Conservation (phyloP, 2,113 vertebrate genomes). For the Oriolus oriolus region DNA sequence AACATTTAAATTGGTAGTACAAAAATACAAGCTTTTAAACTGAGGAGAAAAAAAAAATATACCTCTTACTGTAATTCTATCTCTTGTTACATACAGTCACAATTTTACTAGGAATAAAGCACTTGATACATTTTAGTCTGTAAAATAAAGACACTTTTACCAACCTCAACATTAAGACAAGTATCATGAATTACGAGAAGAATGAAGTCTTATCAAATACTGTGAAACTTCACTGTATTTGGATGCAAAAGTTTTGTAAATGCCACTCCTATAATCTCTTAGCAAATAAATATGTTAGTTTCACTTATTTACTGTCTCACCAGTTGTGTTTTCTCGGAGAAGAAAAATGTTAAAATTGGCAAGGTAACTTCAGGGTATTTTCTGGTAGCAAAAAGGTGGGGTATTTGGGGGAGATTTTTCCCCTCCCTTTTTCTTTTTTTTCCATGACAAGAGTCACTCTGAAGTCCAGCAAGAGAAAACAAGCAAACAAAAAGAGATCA, state of each 20-base stretch:
- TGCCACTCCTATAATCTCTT: background rate
- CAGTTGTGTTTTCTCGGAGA: background rate
- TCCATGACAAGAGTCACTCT: background rate
- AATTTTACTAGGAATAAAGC: constrained; percentile 35
- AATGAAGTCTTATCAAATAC: background rate
- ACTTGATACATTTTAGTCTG: constrained; percentile 6
- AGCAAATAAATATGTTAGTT: background rate
- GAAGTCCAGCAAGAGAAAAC: background rate
- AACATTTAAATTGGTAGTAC: constrained; percentile 32
- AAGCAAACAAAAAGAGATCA: background rate
- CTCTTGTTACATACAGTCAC: background rate
- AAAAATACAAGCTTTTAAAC: constrained; percentile 59
- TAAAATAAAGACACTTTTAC: constrained; percentile 16
- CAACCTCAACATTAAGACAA: background rate
- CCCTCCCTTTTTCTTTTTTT: background rate
- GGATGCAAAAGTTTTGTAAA: background rate
- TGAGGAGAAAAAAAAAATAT: constrained; percentile 3
- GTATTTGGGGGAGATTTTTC: background rate
- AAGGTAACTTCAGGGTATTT: background rate
- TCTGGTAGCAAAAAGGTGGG: background rate
- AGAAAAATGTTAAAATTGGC: background rate
- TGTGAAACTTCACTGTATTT: background rate
- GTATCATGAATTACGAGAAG: background rate
- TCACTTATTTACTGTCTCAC: background rate
- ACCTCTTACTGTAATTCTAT: constrained; percentile 1